Conservation (phyloP, 2,797 vertebrate genomes). For the Sebastolobus alascanus region DNA sequence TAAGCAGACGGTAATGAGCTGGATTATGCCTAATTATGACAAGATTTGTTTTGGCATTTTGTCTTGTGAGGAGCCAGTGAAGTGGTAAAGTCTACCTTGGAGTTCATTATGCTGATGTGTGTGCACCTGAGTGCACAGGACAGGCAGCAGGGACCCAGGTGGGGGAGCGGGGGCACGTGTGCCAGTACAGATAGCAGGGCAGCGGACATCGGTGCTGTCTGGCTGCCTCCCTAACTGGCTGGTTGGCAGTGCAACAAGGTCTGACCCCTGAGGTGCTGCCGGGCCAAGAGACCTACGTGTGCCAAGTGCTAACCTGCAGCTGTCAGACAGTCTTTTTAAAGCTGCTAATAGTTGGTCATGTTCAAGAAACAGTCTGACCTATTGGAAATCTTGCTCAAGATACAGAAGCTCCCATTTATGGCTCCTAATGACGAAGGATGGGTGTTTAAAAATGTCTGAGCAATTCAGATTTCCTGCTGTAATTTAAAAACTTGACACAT, state of each 20-base stretch:
- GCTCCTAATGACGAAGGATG: neutral
- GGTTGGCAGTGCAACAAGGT: conserved; percentile 74
- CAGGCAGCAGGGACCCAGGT: conserved; percentile 67
- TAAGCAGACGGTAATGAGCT: conserved; percentile 98
- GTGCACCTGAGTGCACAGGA: conserved; percentile 92
- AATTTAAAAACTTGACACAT: neutral
- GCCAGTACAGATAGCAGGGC: conserved; percentile 77
- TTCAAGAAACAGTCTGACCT: conserved; percentile 23
- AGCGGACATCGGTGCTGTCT: conserved; percentile 76
- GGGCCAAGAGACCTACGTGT: conserved; percentile 21
- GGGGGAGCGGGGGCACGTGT: conserved; percentile 55
- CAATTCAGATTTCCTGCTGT: conserved; percentile 2
- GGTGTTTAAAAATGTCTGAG: neutral
- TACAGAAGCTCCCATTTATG: neutral
- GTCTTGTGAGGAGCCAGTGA: conserved; percentile 92
- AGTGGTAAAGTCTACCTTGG: conserved; percentile 95
- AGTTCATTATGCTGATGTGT: conserved; percentile 93
- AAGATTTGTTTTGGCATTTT: conserved; percentile 98
- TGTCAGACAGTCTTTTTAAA: conserved; percentile 32
- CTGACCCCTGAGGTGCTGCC: conserved; percentile 65
- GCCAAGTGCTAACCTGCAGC: conserved; percentile 58
- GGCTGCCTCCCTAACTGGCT: conserved; percentile 74
- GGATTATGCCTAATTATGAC: conserved; percentile 99
- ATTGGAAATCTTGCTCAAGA: conserved; percentile 6
- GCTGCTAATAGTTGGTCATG: conserved; percentile 18